Percentiles rank a stretch among this genome's conserved stretches.
phyloP scores from a whole-genome alignment of 2,888 invertebrate species.

The Crocallis elinguaria region DNA sequence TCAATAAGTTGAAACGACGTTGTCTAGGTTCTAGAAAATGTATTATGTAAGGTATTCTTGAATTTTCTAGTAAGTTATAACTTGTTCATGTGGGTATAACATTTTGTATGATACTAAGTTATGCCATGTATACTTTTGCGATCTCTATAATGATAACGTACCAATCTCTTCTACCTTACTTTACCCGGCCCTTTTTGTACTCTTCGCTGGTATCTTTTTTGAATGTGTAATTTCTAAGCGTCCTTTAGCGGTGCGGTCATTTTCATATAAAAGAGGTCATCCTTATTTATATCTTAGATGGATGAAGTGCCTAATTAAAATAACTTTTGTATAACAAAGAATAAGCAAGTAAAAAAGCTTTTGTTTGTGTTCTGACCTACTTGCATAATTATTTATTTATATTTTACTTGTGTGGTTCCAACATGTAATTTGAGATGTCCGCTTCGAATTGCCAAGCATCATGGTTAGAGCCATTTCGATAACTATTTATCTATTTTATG shows the following conservation, averaged over 20 bases:
- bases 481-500: too few species aligned
- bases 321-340: conserved; percentile 17
- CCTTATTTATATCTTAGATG: conserved; percentile 24
- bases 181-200: conserved; percentile 26
- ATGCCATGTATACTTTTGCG: neutral
- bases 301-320: conserved; percentile 19
- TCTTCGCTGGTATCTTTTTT: conserved; percentile 27
- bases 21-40: neutral
- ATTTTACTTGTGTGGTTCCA: too few species aligned
- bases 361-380: conserved; percentile 8
- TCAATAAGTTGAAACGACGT: neutral
- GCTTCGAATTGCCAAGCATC: too few species aligned
- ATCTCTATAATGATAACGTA: conserved; percentile 14
- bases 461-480: too few species aligned
- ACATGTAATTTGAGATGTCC: neutral
- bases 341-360: conserved; percentile 3
- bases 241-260: conserved; percentile 28
- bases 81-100: neutral
- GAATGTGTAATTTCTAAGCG: conserved; percentile 38
- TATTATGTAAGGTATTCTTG: neutral
- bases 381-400: neutral
- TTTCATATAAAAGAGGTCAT: conserved; percentile 32
- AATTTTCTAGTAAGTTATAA: neutral
- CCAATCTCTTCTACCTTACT: conserved; percentile 17
- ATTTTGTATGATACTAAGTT: neutral